Evolutionary conservation across 2,797 vertebrate species (phyloP).

Genomic region (Neosilurus hyrtlii): DNA sequence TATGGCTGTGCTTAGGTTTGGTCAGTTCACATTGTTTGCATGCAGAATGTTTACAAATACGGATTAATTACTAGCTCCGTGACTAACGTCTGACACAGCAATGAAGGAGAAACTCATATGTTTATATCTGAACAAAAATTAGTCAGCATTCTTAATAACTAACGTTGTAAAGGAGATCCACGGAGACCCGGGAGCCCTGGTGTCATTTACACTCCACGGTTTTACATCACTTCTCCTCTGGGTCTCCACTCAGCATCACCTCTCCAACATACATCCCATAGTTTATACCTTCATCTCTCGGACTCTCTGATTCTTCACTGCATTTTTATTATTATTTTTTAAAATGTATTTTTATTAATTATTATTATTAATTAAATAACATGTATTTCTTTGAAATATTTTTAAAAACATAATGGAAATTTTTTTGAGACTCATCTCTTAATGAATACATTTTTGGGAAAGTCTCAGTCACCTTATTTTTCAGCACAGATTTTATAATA

Average conservation of each 20-base stretch:
- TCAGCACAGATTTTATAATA: too few relatives aligned
- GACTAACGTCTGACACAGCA: neutral
- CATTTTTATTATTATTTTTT: too few relatives aligned
- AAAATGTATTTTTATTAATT: too few relatives aligned
- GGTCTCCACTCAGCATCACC: neutral
- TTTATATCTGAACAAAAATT: neutral
- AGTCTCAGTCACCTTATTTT: too few relatives aligned
- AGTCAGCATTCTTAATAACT: neutral
- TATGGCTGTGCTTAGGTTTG: conserved; percentile 1
- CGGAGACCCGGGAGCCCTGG: neutral
- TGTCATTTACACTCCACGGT: neutral
- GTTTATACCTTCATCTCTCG: neutral
- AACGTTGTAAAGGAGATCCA: conserved; percentile 1
- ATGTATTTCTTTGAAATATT: too few relatives aligned
- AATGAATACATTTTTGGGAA: too few relatives aligned
- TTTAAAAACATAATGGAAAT: too few relatives aligned
- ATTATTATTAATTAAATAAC: too few relatives aligned
- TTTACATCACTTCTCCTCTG: neutral
- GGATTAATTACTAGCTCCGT: too few relatives aligned
- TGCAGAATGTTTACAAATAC: neutral
- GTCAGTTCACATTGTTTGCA: neutral
- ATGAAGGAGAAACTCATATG: neutral
- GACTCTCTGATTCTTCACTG: neutral
- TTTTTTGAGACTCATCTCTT: too few relatives aligned
- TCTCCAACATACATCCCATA: too few relatives aligned